Conservation (phyloP, 2,888 invertebrate genomes). For the Chrysolina haemoptera region DNA sequence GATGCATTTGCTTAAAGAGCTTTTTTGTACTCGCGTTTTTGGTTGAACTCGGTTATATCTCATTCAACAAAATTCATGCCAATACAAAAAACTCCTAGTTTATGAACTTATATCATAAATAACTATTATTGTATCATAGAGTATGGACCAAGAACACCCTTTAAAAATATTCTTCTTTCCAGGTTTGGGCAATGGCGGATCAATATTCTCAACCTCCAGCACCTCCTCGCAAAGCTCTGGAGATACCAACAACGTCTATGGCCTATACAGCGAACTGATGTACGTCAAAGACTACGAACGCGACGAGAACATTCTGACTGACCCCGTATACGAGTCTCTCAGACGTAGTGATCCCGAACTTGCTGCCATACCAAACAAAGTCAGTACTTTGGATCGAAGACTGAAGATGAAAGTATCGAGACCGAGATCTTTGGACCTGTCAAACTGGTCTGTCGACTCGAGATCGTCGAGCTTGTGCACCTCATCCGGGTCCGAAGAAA, state of each 20-base stretch:
- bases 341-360: slow-evolving; percentile 88
- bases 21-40: too few relatives aligned
- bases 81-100: too few relatives aligned
- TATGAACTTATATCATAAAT: too few relatives aligned
- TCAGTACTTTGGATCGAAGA: slow-evolving; percentile 85
- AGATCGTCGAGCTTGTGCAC: slow-evolving; percentile 81
- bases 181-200: slow-evolving; percentile 65
- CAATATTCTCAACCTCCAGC: slow-evolving; percentile 73
- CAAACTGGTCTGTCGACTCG: slow-evolving; percentile 91
- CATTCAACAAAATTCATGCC: too few relatives aligned
- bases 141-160: too few relatives aligned
- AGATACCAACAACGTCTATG: slow-evolving; percentile 88
- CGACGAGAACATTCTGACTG: slow-evolving; percentile 80
- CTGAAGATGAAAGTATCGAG: slow-evolving; percentile 87
- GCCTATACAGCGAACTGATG: slow-evolving; percentile 90
- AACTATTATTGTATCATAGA: not conserved
- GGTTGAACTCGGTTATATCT: too few relatives aligned
- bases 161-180: slow-evolving; percentile 3
- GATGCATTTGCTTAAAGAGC: too few relatives aligned
- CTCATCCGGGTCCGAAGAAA: slow-evolving; percentile 90
- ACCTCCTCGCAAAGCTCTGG: slow-evolving; percentile 76
- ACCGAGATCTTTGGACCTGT: slow-evolving; percentile 85
- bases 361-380: slow-evolving; percentile 86
- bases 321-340: slow-evolving; percentile 82
- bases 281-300: slow-evolving; percentile 90